phyloP scores from a whole-genome alignment of 2,888 invertebrate species.

The Drosophila mercatorum region DNA sequence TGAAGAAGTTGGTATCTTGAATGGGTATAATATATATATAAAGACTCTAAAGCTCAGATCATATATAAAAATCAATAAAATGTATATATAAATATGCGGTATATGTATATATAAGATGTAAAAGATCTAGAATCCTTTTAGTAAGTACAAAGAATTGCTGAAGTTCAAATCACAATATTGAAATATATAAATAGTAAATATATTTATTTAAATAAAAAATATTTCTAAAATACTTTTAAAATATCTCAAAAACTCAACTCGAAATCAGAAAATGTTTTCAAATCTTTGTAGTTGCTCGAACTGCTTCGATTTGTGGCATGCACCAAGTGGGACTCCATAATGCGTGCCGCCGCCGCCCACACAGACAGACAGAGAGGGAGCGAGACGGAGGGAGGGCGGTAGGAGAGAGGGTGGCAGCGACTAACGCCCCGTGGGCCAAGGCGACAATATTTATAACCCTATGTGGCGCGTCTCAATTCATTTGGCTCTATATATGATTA shows the following conservation, averaged over 20 bases:
- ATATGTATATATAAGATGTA: no score
- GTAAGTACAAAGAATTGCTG: not conserved
- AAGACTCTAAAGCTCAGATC: no score
- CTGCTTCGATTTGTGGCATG: constrained; percentile 45
- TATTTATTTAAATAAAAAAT: no score
- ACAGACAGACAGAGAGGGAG: constrained; percentile 29
- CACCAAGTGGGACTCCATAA: constrained; percentile 36
- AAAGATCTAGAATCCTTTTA: no score
- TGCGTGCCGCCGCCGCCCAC: constrained; percentile 58
- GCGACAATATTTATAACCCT: constrained; percentile 78
- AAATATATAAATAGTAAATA: not conserved
- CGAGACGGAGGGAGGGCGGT: no score
- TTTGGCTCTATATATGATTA: constrained; percentile 64
- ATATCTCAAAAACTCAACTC: no score
- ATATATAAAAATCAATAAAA: no score
- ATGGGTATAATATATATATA: no score
- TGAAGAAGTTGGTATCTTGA: no score
- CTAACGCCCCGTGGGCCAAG: constrained; percentile 54
- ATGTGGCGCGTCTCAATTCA: constrained; percentile 77
- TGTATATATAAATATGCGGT: no score
- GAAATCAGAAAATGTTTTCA: not conserved
- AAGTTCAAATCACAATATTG: not conserved
- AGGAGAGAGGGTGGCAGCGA: constrained; percentile 20
- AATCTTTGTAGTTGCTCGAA: constrained; percentile 3
- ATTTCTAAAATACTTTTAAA: no score